Base-by-base conservation (phyloP, 2,113 vertebrate genomes). In the Rhineura floridana region DNA sequence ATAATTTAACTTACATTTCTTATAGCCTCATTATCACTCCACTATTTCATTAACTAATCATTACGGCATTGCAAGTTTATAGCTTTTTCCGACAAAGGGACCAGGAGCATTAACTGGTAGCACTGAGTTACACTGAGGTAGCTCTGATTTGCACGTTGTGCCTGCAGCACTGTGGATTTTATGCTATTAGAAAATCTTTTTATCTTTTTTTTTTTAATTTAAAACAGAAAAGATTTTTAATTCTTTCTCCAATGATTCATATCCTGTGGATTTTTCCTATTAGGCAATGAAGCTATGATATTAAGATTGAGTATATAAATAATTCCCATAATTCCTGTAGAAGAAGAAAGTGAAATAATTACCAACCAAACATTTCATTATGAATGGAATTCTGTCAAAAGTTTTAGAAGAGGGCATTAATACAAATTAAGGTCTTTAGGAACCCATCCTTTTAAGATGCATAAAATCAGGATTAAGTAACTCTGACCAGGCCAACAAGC, bases 1-100 rank as follows among this genome's bases (percentile, higher is more conserved):
- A 97, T 98, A 96, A 98, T 98, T 95, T 93, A 98, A 93, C 94
- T 95, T 85, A 88, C 87, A 89, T 95, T 94, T 94, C 95, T 94
- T 93, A 95, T 95, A 88, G 88, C 86, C 93, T 97, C 89, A 95
- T 97, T 97, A 97, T 94, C 94, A 92, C 94, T 83, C 67, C 65
- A 23, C 76, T 92, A 90, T 96, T 95, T 93, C 90, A 95, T 94
- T 94, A 96, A 96, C 94, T 94, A 95, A 96, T 96, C 95, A 96
- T 97, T 96, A 95, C 33, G 91, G 91, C 91, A 15, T 52, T 88
- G 90, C 62, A 87, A n/a, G 96, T 97, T 97, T 96, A 97, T 97
- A 90, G 94, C 94, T 96, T 77, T 44, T 48, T 96, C 73, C 93
- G 88, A 83, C 89, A 91, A 90, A 73, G 72, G 80, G 77, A 79